Base-by-base conservation (phyloP, 2,797 vertebrate species). In the Acrossocheilus wenchowensis region DNA sequence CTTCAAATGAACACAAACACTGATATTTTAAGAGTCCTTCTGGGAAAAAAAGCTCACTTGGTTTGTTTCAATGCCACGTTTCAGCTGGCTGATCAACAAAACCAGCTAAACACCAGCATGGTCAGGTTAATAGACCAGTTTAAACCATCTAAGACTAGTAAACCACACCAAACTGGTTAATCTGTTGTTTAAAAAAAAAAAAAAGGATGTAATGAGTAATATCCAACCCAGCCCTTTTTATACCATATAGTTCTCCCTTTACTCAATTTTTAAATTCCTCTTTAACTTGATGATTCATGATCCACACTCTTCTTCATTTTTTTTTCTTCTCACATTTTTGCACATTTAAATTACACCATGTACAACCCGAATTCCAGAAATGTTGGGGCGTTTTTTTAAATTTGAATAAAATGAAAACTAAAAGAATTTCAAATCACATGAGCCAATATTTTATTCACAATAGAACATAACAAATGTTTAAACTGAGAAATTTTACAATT, bases 321-420 rank as follows among this genome's bases (percentile, higher is more conserved):
- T n/a, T 14, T 62, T 30, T 64, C 60, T 64, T 34, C 71, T 57
- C 23, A 85, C 45, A 87, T 87, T 64, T 83, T 45, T 82, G 52
- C 21, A 23, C 34, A 79, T 86, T 86, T 30, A 36, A 81, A 74
- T 69, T 83, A 80, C 69, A 69, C 43, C 84, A 66, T 15, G 41
- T 17, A 72, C 23, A 72, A 39, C 39, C 39, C 39, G 6, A 39
- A 39, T 39, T 39, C 39, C 6, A 1, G 39, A 39, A 39, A 39
- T 39, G 39, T 39, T 39, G 1, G 6, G 39, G 0, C 6, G 6
- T 6, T 6, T 39, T 39, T 39, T 39, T 1, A 39, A 6, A 39
- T 39, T 39, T 39, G 39, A 39, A 39, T 39, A 39, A 39, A 39
- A 39, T 39, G 39, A 39, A 39, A 39, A 39, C 39, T 39, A 39